Evolutionary conservation across 2,113 vertebrate species (phyloP), one percentile per base, ranked within the genome.

Genomic region (Clarias gariepinus): DNA sequence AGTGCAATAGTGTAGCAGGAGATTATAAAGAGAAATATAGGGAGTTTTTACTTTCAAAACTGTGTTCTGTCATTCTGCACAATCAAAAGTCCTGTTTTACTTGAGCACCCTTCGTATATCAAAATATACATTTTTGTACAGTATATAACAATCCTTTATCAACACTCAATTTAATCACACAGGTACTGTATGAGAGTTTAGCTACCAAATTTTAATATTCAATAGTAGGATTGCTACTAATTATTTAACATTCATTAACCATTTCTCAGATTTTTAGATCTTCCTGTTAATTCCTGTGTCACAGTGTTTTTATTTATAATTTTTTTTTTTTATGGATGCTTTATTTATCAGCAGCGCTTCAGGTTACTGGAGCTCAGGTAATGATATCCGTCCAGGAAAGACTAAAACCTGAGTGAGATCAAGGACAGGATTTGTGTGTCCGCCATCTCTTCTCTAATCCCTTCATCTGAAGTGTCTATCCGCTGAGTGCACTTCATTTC

Each of bases 311-410:
- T 19, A 41, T 3, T 41, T 41, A 41, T 41, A 41, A 4, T 41
- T 47, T 47, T 47, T 7, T 41, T 47, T 47, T 47, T 47, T 47
- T 63, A 82, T 28, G 15, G 10, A 30, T 19, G 36, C 23, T 30
- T 30, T 68, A 83, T 83, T 69, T 71, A 69, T 30, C 82, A 71
- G 82, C 52, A 6, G n/a, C 11, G 28, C 10, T 36, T 71, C 52
- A 57, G 66, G 53, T 71, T 73, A 73, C 82, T 36, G 66, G 1
- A 15, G 53, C 12, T 53, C 52, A 57, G 63, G 66, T 83, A 73
- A 83, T 83, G 28, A 55, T 47, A 58, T 83, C 82, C 23, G 66
- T 73, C 28, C 66, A 58, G 82, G 82, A 53, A 36, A 57, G 19
- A 16, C 52, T n/a, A 21, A 12, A 83, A 30, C 28, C 82, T 83